A percentile compares a stretch with the other conserved stretches of the same genome.
These are phyloP conservation scores for Aplodontia rufa DNA, from an alignment of 2,113 vertebrate genomes.

Conservation along the genomic window DNA sequence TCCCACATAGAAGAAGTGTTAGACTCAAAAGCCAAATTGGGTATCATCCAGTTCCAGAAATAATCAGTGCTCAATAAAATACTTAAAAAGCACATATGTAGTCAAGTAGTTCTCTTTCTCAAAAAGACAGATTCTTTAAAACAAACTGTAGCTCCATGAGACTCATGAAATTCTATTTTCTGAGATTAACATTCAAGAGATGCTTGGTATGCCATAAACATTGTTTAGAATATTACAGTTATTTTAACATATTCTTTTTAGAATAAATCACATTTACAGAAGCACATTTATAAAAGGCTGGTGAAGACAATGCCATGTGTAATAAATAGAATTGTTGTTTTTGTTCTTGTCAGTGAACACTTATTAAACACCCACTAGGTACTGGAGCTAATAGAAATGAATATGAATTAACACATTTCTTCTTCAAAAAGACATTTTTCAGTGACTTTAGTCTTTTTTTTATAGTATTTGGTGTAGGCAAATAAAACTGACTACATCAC, in stretches of 20 bases:
- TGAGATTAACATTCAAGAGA: slow-evolving; percentile 51
- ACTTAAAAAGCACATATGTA: background rate
- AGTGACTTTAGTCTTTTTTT: slow-evolving; percentile 39
- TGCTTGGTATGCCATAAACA: slow-evolving; percentile 43
- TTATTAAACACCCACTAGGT: slow-evolving; percentile 71
- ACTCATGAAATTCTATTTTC: slow-evolving; percentile 53
- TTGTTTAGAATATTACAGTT: slow-evolving; percentile 63
- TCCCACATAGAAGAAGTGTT: background rate
- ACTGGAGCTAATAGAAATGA: slow-evolving; percentile 65
- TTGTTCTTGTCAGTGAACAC: slow-evolving; percentile 55
- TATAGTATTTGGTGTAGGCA: slow-evolving; percentile 11
- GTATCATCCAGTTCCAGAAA: background rate
- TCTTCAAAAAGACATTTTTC: slow-evolving; percentile 57
- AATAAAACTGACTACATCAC: slow-evolving; percentile 65
- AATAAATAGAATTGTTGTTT: slow-evolving; percentile 66
- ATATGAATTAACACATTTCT: slow-evolving; percentile 65
- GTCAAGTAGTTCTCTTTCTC: background rate
- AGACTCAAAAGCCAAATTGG: background rate
- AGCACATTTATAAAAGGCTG: slow-evolving; percentile 56
- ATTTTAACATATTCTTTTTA: slow-evolving; percentile 65
- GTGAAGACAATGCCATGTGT: slow-evolving; percentile 57
- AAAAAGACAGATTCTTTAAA: background rate
- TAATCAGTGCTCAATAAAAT: background rate
- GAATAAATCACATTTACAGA: slow-evolving; percentile 64
- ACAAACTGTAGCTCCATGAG: slow-evolving; percentile 17